Evolutionary conservation across 1,140 invertebrate genomes (phyloP), one percentile per base, ranked within the genome.

Genomic region (Apis laboriosa): DNA sequence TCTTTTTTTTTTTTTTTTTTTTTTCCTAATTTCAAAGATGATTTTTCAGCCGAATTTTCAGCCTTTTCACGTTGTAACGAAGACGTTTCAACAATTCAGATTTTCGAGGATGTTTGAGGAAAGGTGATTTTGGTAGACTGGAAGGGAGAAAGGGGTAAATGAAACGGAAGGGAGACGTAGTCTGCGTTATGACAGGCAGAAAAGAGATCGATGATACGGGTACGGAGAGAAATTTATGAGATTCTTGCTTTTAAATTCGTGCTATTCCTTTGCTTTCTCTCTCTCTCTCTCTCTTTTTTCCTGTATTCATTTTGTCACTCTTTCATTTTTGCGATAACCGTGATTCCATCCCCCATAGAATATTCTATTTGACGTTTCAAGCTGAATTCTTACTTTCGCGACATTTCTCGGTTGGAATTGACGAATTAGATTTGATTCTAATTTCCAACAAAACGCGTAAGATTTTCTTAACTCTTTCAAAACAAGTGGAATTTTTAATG

Each of bases 21-120:
- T 3, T 34, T 34, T 34, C 2, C 34, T 43, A 43, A 43, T 43
- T 43, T 43, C 0, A 43, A 7, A 43, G 34, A 43, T 43, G 34
- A 43, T 7, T 43, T 34, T 24, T 51, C 1, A 9, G 21, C 19
- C 56, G 64, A 64, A 77, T 77, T 64, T 82, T 87, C 80, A 43
- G 34, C 53, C 80, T 83, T 88, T 88, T 85, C 77, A 86, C 67
- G 13, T 87, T 81, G 80, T 89, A 90, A 90, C 79, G 83, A 89
- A 49, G 24, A 79, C 86, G 85, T 87, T 91, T 89, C 34, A 87
- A 84, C 83, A 87, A 91, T 90, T 87, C 88, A 64, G 87, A 90
- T 91, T 91, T 89, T 90, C 86, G 86, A 90, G 87, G 85, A 70
- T 43, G 53, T 34, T 28, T 68, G 53, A 66, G 34, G 51, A 13